Percentiles rank a stretch among this genome's conserved stretches.
phyloP scores from a whole-genome alignment of 2,888 invertebrate species.

The Drosophila hamatofila region DNA sequence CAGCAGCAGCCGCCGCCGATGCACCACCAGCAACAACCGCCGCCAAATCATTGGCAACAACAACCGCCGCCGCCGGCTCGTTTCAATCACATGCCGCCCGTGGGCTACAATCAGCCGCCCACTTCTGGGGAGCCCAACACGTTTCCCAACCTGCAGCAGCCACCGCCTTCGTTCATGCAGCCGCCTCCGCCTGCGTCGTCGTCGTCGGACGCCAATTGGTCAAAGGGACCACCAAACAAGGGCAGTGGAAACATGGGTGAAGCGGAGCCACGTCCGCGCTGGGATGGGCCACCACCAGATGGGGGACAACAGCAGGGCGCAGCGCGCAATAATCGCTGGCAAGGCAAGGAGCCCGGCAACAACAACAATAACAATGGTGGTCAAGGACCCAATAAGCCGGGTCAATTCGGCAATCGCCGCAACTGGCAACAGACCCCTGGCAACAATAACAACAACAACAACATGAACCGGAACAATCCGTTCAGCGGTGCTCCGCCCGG shows the following conservation, averaged over 20 bases:
- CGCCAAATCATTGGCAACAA: conserved; percentile 41
- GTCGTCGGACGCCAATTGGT: conserved; percentile 20
- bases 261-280: conserved; percentile 30
- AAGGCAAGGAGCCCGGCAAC: conserved; percentile 17
- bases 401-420: conserved; percentile 31
- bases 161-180: conserved; percentile 53
- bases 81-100: conserved; percentile 37
- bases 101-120: conserved; percentile 24
- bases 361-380: conserved; percentile 6
- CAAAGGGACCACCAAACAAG: conserved; percentile 12
- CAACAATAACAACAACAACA: conserved; percentile 28
- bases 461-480: conserved; percentile 30
- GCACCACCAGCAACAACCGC: conserved; percentile 32
- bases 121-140: conserved; percentile 11
- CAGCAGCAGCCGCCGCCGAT: conserved; percentile 73
- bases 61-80: conserved; percentile 33
- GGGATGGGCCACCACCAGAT: conserved; percentile 37
- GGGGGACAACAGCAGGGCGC: conserved; percentile 16
- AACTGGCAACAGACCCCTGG: conserved; percentile 28
- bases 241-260: conserved; percentile 17
- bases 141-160: conserved; percentile 59
- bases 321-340: conserved; percentile 31
- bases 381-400: conserved; percentile 21
- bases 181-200: conserved; percentile 6
- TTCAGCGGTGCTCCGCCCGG: conserved; percentile 22